Evolutionary conservation across 2,888 invertebrate genomes (phyloP), one percentile per base, ranked within the genome.

Genomic region (Tanaodytes sp.): DNA sequence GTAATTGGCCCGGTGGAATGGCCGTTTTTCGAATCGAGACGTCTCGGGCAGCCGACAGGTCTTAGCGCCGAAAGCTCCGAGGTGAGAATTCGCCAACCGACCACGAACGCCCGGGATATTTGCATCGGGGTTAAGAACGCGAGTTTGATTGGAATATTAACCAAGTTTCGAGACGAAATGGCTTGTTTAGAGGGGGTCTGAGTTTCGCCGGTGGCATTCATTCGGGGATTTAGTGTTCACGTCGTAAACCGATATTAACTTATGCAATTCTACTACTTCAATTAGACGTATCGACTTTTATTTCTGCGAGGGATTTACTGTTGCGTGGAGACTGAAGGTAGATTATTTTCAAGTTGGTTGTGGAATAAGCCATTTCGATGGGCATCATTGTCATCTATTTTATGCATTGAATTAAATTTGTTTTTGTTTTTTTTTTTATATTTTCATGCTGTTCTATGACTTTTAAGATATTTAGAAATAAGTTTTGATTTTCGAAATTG

Each of bases 1-100:
- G 57, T 58, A 57, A 65, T 65, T 58, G 64, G 57, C 58, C 43
- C n/a, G 2, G 0, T 33, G 33, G 16, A 58, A 65, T 58, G 37
- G 23, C 39, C 57, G 51, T 9, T 58, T 57, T 65, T 51, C 57
- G 48, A 65, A 57, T 65, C 54, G 3, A n/a, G 15, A 30, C 19
- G 30, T 15, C 30, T 23, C 64, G 63, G 48, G 48, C 31, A 14
- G n/a, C n/a, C 23, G 23, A 23, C 23, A 23, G n/a, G n/a, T n/a
- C 39, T 33, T 27, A 46, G 16, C 20, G 18, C 23, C 54, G 19
- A 31, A 14, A 15, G 18, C 16, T 8, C 9, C 51, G 33, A 62
- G 42, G 55, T 63, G 48, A 23, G 20, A 61, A 51, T 16, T 33
- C 54, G n/a, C 30, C 12, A 6, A 14, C 45, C 18, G 1, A 27